Evolutionary conservation across 2,797 vertebrate genomes (phyloP).

Genomic region (Spea hammondii): DNA sequence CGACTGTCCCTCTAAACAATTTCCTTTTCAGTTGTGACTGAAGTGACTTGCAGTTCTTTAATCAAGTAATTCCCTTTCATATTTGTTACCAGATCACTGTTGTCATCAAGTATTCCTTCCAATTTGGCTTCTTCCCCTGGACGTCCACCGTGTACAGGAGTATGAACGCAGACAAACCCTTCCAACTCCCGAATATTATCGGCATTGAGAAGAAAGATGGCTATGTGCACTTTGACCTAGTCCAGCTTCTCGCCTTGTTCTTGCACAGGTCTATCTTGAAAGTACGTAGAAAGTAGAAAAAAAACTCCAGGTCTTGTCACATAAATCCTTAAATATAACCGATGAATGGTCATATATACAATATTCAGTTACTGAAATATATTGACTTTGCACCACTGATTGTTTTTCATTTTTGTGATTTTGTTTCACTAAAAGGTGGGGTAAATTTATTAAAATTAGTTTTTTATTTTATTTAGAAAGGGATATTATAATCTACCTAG

Average conservation of each 20-base stretch:
- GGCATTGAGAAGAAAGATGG: slow-evolving; percentile 74
- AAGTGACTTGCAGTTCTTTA: neutral
- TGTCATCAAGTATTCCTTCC: slow-evolving; percentile 78
- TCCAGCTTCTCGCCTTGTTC: slow-evolving; percentile 74
- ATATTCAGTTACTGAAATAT: too few relatives aligned
- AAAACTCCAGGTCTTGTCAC: too few relatives aligned
- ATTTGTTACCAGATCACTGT: slow-evolving; percentile 68
- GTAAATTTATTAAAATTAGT: too few relatives aligned
- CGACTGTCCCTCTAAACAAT: neutral
- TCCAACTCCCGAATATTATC: slow-evolving; percentile 70
- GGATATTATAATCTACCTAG: too few relatives aligned
- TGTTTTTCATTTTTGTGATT: too few relatives aligned
- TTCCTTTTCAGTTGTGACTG: neutral
- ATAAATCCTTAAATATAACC: too few relatives aligned
- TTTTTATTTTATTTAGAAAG: too few relatives aligned
- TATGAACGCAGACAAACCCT: slow-evolving; percentile 70
- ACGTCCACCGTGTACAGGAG: slow-evolving; percentile 71
- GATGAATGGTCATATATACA: too few relatives aligned
- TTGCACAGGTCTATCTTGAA: slow-evolving; percentile 73
- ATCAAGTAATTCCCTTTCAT: neutral
- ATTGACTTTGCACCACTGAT: too few relatives aligned
- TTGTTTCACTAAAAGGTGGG: too few relatives aligned
- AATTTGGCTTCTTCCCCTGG: slow-evolving; percentile 81
- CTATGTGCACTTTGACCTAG: slow-evolving; percentile 68
- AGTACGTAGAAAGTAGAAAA: slow-evolving; percentile 51